A percentile compares a stretch with the other conserved stretches of the same genome.
These are phyloP conservation scores for Neoitamus cyanurus DNA, from an alignment of 2,888 invertebrate species.

Conservation along the genomic window DNA sequence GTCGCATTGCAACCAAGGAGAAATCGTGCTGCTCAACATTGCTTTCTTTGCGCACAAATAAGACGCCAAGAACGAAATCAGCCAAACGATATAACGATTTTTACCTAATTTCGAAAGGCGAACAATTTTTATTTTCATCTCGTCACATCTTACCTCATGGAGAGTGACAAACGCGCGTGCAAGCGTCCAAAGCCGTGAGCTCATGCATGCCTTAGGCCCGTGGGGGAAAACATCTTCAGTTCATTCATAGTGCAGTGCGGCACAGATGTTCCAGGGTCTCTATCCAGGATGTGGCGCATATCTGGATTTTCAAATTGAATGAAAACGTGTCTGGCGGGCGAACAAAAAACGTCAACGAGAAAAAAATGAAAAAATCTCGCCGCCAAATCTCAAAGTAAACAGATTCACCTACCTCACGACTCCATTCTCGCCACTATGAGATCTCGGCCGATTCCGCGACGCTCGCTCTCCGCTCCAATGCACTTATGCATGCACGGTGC, in stretches of 20 bases:
- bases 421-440: constrained; percentile 20
- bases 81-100: constrained; percentile 29
- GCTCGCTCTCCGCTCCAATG: background rate
- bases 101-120: constrained; percentile 43
- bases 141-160: constrained; percentile 34
- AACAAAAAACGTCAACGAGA: background rate
- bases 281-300: constrained; percentile 13
- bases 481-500: constrained; percentile 18
- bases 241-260: constrained; percentile 9
- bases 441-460: constrained; percentile 49
- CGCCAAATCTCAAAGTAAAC: constrained; percentile 46
- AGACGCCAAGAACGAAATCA: background rate
- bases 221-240: constrained; percentile 31
- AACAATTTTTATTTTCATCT: constrained; percentile 28
- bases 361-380: background rate
- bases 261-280: constrained; percentile 34
- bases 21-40: background rate
- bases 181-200: background rate
- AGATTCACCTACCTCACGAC: constrained; percentile 50
- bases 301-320: constrained; percentile 8
- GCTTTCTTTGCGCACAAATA: background rate
- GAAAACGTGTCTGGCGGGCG: constrained; percentile 27
- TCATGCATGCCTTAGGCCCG: background rate
- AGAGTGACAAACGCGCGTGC: constrained; percentile 40
- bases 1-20: background rate